phyloP scores from a whole-genome alignment of 2,113 vertebrate genomes.

The Heptranchias perlo region DNA sequence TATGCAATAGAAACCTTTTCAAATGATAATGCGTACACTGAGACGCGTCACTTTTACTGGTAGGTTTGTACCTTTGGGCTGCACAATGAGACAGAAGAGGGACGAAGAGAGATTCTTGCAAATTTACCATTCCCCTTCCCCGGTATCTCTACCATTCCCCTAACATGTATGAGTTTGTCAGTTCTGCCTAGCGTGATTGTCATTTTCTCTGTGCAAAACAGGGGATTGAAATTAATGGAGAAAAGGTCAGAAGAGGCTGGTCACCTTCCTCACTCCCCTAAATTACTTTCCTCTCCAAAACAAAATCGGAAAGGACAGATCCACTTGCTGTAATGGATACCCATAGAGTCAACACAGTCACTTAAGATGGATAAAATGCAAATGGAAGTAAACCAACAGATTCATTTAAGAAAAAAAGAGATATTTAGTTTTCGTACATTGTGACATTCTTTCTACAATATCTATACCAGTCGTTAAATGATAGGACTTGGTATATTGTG shows the following conservation, averaged over 20 bases:
- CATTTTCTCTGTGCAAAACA: constrained; percentile 52
- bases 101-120: constrained; percentile 49
- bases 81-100: constrained; percentile 41
- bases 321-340: constrained; percentile 38
- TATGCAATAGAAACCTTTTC: constrained; percentile 67
- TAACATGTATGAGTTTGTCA: constrained; percentile 68
- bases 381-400: constrained; percentile 45
- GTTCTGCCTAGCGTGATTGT: constrained; percentile 61
- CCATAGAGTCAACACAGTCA: constrained; percentile 37
- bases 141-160: constrained; percentile 40
- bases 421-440: neutral
- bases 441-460: neutral
- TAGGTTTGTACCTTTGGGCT: neutral
- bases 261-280: constrained; percentile 62
- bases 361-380: constrained; percentile 50
- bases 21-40: constrained; percentile 68
- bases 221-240: constrained; percentile 71
- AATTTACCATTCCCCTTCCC: constrained; percentile 46
- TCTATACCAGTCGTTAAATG: neutral
- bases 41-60: constrained; percentile 52
- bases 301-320: constrained; percentile 66
- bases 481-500: neutral
- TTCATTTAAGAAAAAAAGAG: neutral
- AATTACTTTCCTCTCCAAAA: constrained; percentile 57
- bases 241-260: constrained; percentile 73